These are phyloP conservation scores for Marasmarcha lunaedactyla DNA, from an alignment of 2,888 invertebrate genomes.

Conservation along the genomic window DNA sequence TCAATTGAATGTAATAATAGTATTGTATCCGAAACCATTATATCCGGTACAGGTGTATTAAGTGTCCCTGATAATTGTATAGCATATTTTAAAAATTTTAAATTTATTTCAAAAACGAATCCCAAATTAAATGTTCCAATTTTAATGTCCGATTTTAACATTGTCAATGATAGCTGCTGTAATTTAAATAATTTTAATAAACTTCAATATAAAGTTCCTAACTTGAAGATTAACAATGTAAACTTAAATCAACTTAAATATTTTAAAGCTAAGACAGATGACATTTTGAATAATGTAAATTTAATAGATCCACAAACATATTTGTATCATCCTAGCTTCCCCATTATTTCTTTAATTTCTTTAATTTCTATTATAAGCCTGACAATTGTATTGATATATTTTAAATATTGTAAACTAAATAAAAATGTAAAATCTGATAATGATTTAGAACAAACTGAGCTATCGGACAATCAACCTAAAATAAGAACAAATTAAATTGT, in stretches of 20 bases:
- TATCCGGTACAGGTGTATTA: constrained; percentile 6
- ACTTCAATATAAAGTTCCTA: constrained; percentile 24
- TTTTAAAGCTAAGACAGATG: too few species aligned
- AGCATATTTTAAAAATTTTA: constrained; percentile 8
- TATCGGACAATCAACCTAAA: too few species aligned
- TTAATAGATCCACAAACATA: too few species aligned
- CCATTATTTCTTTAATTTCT: too few species aligned
- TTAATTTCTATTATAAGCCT: too few species aligned
- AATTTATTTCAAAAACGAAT: not conserved
- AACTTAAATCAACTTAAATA: constrained; percentile 4
- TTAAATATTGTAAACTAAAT: too few species aligned
- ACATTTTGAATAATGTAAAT: too few species aligned
- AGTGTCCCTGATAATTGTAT: constrained; percentile 8
- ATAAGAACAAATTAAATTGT: too few species aligned
- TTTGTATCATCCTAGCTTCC: too few species aligned
- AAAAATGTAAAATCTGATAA: too few species aligned
- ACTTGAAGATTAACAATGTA: constrained; percentile 27
- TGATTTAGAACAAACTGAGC: too few species aligned
- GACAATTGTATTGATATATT: too few species aligned
- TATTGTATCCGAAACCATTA: constrained; percentile 4
- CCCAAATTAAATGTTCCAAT: not conserved
- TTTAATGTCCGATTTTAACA: constrained; percentile 2
- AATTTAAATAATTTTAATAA: constrained; percentile 3
- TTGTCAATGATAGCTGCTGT: constrained; percentile 10
- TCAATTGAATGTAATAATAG: constrained; percentile 4